Base-by-base conservation (phyloP, 2,888 invertebrate genomes). In the Pteria penguin region DNA sequence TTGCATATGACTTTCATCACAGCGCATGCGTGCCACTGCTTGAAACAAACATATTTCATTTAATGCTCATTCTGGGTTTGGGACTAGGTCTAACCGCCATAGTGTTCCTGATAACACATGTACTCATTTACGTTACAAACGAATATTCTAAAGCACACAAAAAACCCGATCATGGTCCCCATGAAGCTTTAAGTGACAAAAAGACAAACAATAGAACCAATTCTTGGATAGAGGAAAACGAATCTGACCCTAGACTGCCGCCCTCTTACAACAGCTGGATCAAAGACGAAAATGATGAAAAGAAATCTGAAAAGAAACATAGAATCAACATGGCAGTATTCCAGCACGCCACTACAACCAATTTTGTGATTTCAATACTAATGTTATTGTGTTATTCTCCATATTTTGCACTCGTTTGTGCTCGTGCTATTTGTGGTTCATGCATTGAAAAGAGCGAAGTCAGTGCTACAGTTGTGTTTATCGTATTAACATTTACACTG, bases 1-100 rank as follows among this genome's bases (percentile, higher is more conserved):
- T 68, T 8, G 24, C 55, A 18, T 68, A 68, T 4, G 68, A 68
- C 24, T 57, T 57, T 24, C 52, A 68, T 24, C 68, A 68, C 57
- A 26, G 52, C 1, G 55, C 52, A 24, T 68, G 68, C 24, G 29
- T 32, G 18, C 68, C 68, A 22, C 32, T 14, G 4, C 31, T 68
- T 14, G 68, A 68, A 18, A 26, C 55, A 22, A 68, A 32, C 32
- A n/a, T 55, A 1, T 54, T 31, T 26, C 55, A 68, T 32, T 24
- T 68, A 33, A 68, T 68, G 24, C 22, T 68, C 4, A 29, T 68
- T 18, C 14, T 31, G 2, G 11, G 27, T 8, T 57, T 68, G 5
- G 68, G 68, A 14, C 55, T 68, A 11, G 68, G 68, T 22, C 24
- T 68, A n/a, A 22, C 68, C 5, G n/a, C 52, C 31, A 32, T 68